Evolutionary conservation across 2,797 vertebrate species (phyloP).

Genomic region (Labeo calbasu): DNA sequence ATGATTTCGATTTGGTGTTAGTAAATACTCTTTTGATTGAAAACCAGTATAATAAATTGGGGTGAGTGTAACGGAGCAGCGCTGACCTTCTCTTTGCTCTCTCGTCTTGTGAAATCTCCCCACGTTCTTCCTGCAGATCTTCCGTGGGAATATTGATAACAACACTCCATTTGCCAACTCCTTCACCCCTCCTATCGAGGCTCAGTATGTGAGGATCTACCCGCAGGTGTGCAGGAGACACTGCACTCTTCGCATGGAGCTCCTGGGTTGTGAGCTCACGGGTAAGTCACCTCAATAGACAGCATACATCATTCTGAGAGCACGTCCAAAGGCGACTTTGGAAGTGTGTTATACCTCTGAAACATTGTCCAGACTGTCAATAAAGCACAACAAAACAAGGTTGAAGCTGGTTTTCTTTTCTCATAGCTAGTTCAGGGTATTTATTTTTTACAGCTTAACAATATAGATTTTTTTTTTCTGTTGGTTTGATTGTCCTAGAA

Average conservation of each 20-base stretch:
- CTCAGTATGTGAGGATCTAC: slow-evolving; percentile 93
- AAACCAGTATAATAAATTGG: neutral
- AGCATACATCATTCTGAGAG: slow-evolving; percentile 4
- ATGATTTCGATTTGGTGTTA: neutral
- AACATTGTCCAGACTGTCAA: slow-evolving; percentile 23
- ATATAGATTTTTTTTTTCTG: too few relatives aligned
- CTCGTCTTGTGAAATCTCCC: slow-evolving; percentile 8
- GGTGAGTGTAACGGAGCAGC: neutral
- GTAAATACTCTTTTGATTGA: slow-evolving; percentile 8
- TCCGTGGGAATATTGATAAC: slow-evolving; percentile 95
- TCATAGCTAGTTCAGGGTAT: neutral
- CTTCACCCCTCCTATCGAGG: slow-evolving; percentile 96
- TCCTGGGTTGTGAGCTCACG: slow-evolving; percentile 95
- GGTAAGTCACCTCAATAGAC: slow-evolving; percentile 74
- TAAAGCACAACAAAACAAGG: slow-evolving; percentile 4
- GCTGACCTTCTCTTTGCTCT: slow-evolving; percentile 2
- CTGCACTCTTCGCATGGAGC: slow-evolving; percentile 96
- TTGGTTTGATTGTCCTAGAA: neutral
- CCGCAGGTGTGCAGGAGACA: slow-evolving; percentile 97
- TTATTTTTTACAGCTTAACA: neutral
- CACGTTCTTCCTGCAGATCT: slow-evolving; percentile 80
- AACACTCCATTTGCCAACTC: slow-evolving; percentile 96
- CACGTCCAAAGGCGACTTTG: neutral
- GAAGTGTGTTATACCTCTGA: neutral
- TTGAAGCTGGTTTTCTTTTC: neutral